phyloP scores from a whole-genome alignment of 1,140 invertebrate species.

The Bradynema listronoti region DNA sequence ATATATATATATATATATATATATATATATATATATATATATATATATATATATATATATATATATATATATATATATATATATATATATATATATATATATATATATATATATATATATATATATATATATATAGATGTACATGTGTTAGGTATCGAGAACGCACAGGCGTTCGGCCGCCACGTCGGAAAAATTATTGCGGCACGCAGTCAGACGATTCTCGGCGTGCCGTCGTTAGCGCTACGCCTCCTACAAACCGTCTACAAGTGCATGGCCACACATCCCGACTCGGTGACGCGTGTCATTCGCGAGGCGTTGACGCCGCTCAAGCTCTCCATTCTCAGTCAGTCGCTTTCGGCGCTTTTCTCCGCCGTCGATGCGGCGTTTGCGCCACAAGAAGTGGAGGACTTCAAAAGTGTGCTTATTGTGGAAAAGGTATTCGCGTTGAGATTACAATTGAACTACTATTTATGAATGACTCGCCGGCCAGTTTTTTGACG shows the following conservation, averaged over 20 bases:
- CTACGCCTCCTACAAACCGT: conserved; percentile 45
- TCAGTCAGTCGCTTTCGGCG: conserved; percentile 42
- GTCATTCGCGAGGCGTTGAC: conserved; percentile 40
- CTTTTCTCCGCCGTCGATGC: conserved; percentile 42
- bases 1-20: too few relatives aligned
- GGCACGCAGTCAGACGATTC: too few relatives aligned
- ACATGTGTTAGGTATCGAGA: conserved; percentile 37
- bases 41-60: too few relatives aligned
- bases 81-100: too few relatives aligned
- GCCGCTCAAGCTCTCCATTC: conserved; percentile 47
- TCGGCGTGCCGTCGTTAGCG: conserved; percentile 40
- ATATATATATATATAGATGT: too few relatives aligned
- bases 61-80: too few relatives aligned
- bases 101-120: too few relatives aligned
- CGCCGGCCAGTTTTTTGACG: too few relatives aligned
- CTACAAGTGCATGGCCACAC: conserved; percentile 37
- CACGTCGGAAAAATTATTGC: conserved; percentile 40
- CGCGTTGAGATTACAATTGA: not conserved
- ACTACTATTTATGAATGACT: too few relatives aligned
- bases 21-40: too few relatives aligned
- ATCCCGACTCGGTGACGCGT: conserved; percentile 32
- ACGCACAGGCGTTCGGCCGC: conserved; percentile 41
- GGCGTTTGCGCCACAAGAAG: conserved; percentile 41
- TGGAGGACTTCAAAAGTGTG: conserved; percentile 12
- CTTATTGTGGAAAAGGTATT: conserved; percentile 46